Percentiles rank a stretch among this genome's conserved stretches.
phyloP scores from a whole-genome alignment of 2,113 vertebrate genomes.

The Pyrgilauda ruficollis region DNA sequence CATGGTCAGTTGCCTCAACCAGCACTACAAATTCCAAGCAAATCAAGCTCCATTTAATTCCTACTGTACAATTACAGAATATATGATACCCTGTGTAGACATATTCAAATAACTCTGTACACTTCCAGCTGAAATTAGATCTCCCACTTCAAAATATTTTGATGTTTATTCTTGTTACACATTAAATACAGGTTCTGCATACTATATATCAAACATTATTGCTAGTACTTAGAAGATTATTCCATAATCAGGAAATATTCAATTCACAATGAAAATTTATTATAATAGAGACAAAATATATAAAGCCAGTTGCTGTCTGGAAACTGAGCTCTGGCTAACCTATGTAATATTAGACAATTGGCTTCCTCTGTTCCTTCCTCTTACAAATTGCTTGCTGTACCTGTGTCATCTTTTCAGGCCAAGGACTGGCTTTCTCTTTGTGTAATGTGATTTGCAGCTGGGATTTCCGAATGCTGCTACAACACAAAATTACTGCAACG shows the following conservation, averaged over 20 bases:
- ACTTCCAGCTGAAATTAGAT: neutral
- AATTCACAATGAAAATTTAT: neutral
- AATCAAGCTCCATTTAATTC: neutral
- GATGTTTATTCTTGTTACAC: neutral
- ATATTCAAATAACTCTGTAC: neutral
- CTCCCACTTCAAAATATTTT: neutral
- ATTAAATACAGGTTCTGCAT: neutral
- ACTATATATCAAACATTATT: neutral
- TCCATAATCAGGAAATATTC: neutral
- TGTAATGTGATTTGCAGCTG: slow-evolving; percentile 48
- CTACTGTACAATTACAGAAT: neutral
- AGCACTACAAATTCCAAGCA: neutral
- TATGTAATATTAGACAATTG: neutral
- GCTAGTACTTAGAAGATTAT: neutral
- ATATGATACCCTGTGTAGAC: neutral
- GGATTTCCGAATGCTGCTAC: slow-evolving; percentile 18
- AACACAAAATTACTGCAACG: neutral
- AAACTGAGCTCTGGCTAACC: neutral
- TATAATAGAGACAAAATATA: neutral
- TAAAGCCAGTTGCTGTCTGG: neutral
- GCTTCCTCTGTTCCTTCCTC: neutral
- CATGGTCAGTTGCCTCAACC: neutral
- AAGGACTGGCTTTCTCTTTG: neutral
- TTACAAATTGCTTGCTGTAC: slow-evolving; percentile 41
- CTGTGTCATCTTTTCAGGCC: slow-evolving; percentile 31